Percentiles rank a stretch among this genome's conserved stretches.
phyloP scores from a whole-genome alignment of 2,113 vertebrate genomes.

The Cromileptes altivelis region DNA sequence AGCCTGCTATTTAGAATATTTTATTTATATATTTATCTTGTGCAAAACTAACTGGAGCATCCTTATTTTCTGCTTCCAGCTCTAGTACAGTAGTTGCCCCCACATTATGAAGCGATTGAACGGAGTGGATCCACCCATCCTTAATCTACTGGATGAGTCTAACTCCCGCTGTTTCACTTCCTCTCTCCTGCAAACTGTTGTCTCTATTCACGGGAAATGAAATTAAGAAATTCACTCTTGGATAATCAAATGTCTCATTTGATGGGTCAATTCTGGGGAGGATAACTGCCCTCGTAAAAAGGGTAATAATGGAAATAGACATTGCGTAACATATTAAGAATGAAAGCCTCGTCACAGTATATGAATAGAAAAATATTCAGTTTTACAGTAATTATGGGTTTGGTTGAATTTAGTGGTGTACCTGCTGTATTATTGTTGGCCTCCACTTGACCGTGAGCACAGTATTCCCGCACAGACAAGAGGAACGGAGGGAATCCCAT shows the following conservation, averaged over 20 bases:
- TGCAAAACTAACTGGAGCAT: conserved; percentile 32
- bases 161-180: conserved; percentile 70
- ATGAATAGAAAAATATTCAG: conserved; percentile 7
- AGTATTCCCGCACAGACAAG: conserved; percentile 57
- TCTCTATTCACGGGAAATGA: conserved; percentile 70
- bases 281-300: conserved; percentile 47
- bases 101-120: conserved; percentile 59
- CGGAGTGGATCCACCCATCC: conserved; percentile 77
- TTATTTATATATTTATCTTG: conserved; percentile 34
- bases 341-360: conserved; percentile 14
- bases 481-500: conserved; percentile 74
- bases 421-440: conserved; percentile 61
- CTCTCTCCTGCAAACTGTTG: conserved; percentile 61
- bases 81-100: conserved; percentile 28
- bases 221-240: conserved; percentile 69
- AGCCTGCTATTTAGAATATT: conserved; percentile 68
- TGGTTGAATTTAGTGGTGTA: conserved; percentile 33
- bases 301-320: conserved; percentile 26
- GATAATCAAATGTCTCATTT: conserved; percentile 72
- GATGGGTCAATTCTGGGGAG: conserved; percentile 58
- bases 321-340: conserved; percentile 18
- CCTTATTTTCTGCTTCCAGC: conserved; percentile 36
- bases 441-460: conserved; percentile 39
- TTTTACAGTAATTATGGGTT: conserved; percentile 27
- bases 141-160: conserved; percentile 68